Percentiles rank a stretch among this genome's conserved stretches.
Evolutionary conservation across 2,888 invertebrate genomes (phyloP).

Genomic region (Drepanosiphum platanoidis): DNA sequence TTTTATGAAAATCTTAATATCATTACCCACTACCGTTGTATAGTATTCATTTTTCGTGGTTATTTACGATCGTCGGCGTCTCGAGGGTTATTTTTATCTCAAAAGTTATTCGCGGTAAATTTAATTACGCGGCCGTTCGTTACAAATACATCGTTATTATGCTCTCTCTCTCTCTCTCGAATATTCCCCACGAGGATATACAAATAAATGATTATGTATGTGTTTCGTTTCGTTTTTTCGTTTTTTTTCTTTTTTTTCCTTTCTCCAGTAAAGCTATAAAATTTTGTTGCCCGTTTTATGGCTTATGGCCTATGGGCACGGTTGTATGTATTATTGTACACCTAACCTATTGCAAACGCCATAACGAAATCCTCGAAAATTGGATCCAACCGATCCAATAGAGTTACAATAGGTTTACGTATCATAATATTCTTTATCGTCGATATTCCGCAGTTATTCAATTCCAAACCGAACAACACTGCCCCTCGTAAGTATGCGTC

Average conservation of each 20-base stretch:
- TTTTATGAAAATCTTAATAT: neutral
- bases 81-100: neutral
- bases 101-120: neutral
- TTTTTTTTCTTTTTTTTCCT: neutral
- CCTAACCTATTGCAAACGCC: neutral
- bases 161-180: too few species aligned
- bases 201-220: neutral
- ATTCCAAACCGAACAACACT: neutral
- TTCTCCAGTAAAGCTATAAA: neutral
- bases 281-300: neutral
- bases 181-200: neutral
- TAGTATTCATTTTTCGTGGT: too few species aligned
- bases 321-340: too few species aligned
- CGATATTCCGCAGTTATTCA: neutral
- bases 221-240: neutral
- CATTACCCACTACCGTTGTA: neutral
- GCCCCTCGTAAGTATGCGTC: neutral
- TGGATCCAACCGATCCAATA: constrained; percentile 8
- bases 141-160: too few species aligned
- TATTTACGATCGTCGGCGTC: too few species aligned
- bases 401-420: neutral
- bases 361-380: constrained; percentile 10
- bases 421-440: neutral
- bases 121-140: neutral
- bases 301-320: neutral